Base-by-base conservation (phyloP, 1,140 invertebrate genomes). In the Euschistus heros region DNA sequence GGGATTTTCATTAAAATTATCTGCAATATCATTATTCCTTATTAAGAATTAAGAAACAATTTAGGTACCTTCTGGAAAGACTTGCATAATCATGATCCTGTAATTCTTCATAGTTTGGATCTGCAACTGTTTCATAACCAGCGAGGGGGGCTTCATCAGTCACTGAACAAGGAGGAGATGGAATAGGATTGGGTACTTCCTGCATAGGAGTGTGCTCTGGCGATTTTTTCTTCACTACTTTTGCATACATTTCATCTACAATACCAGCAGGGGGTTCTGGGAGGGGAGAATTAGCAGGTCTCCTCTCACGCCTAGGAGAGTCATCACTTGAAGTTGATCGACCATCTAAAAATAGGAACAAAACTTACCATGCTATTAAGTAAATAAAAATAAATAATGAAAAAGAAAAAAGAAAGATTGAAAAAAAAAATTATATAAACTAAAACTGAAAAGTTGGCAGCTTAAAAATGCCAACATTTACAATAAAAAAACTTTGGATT, bases 211-310 rank as follows among this genome's bases (percentile, higher is more conserved):
- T 54, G 22, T 54, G 52, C 52, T 54, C 52, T 2, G 52, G 52
- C 4, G 52, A 54, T 24, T 18, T 6, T 26, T 83, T 85, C 71
- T 88, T 87, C 71, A 85, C 82, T 0, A 91, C 89, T 78, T 92
- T 92, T 0, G 89, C 89, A 73, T 92, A 92, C 85, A 92, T 89
- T 69, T 91, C 89, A 71, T 92, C 90, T 15, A 47, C 89, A 0
- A 69, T 86, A 86, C 64, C 84, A 22, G 18, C 7, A 26, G 46
- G 62, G 2, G 47, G 24, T 8, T 87, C 86, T 14, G 88, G 88
- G 37, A 90, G 72, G 0, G 88, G 88, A 0, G 88, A 91, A 75
- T 91, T 91, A 1, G 88, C 88, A 74, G 89, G 87, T n/a, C 88
- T 80, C 75, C 91, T 90, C 75, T 92, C 88, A 0, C 87, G 88